Conservation (phyloP, 2,888 invertebrate genomes). For the Clusia tigrina region DNA sequence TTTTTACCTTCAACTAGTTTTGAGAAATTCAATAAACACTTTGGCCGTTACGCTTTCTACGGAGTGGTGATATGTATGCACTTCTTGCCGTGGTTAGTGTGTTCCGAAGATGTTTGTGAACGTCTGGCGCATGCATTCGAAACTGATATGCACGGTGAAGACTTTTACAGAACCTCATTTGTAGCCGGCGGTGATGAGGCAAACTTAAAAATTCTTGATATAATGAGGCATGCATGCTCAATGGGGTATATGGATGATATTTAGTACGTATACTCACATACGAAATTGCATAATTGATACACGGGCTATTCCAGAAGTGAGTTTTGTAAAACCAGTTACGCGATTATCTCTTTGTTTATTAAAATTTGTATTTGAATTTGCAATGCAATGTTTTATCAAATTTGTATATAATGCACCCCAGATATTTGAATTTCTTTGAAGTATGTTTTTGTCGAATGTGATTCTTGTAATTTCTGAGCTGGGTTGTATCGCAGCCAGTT, state of each 20-base stretch:
- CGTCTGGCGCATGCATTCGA: constrained; percentile 52
- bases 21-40: constrained; percentile 54
- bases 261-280: no score
- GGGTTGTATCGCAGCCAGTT: no score
- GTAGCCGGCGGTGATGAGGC: constrained; percentile 55
- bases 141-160: constrained; percentile 51
- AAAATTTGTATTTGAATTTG: no score
- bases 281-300: no score
- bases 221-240: constrained; percentile 56
- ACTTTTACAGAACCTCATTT: constrained; percentile 50
- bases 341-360: no score
- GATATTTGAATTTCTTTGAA: no score
- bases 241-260: constrained; percentile 57
- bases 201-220: constrained; percentile 41
- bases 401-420: no score
- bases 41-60: constrained; percentile 59
- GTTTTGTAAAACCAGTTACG: no score
- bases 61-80: constrained; percentile 58
- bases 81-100: constrained; percentile 59
- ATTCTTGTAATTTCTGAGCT: no score
- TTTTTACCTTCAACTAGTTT: constrained; percentile 39
- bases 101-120: constrained; percentile 49
- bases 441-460: no score
- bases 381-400: no score
- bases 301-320: no score